These are phyloP conservation scores for Drosophila bocqueti DNA, from an alignment of 1,140 invertebrate species.

Conservation along the genomic window DNA sequence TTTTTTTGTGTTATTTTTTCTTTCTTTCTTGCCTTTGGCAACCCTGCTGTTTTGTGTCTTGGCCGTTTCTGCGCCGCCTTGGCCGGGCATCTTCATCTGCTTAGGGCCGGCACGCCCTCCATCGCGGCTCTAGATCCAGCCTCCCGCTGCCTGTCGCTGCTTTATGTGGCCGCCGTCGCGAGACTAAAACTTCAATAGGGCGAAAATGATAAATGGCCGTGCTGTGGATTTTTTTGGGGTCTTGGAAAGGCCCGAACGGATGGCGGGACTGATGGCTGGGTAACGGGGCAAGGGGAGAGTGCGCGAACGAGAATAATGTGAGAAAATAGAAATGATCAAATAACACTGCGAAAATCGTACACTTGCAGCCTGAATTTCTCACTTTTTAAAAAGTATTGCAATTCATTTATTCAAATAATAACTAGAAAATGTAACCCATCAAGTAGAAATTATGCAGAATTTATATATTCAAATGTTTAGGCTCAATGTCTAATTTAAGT, in stretches of 20 bases:
- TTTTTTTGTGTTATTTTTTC: conserved; percentile 32
- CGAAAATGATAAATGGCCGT: conserved; percentile 80
- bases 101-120: conserved; percentile 65
- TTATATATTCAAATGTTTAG: background rate
- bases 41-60: conserved; percentile 82
- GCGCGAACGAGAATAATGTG: conserved; percentile 48
- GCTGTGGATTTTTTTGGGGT: conserved; percentile 61
- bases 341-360: conserved; percentile 36
- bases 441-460: background rate
- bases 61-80: conserved; percentile 50
- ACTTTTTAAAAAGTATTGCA: background rate
- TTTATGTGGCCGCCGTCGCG: conserved; percentile 77
- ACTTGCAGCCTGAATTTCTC: background rate
- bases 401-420: background rate
- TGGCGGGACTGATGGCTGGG: background rate
- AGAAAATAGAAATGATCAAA: conserved; percentile 72
- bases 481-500: background rate
- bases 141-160: conserved; percentile 74
- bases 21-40: conserved; percentile 56
- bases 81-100: conserved; percentile 59
- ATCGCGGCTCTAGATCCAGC: conserved; percentile 28
- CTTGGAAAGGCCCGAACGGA: conserved; percentile 1
- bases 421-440: background rate
- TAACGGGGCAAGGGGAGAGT: conserved; percentile 3
- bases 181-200: conserved; percentile 80